phyloP scores from a whole-genome alignment of 1,140 invertebrate genomes.

The Geopemphigus sp. region DNA sequence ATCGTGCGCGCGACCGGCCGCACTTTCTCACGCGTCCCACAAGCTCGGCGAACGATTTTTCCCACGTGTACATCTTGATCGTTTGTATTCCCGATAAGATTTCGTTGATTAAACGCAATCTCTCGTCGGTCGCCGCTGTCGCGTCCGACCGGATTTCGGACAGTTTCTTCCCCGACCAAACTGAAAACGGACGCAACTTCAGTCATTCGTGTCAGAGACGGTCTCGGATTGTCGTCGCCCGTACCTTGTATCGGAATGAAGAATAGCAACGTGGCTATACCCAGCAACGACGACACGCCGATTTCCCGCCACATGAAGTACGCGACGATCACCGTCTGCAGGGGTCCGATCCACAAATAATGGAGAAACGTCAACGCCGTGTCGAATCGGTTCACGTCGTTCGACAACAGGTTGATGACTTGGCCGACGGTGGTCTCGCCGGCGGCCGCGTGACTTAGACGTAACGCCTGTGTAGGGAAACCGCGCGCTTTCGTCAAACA shows the following conservation, averaged over 20 bases:
- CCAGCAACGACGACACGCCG: conserved; percentile 71
- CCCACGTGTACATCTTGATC: conserved; percentile 92
- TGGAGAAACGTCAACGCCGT: conserved; percentile 67
- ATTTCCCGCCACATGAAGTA: conserved; percentile 75
- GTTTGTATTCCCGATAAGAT: conserved; percentile 84
- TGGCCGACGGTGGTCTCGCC: conserved; percentile 78
- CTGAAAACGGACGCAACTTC: conserved; percentile 73
- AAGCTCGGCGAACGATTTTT: conserved; percentile 70
- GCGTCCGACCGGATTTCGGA: conserved; percentile 65
- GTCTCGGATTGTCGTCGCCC: conserved; percentile 58
- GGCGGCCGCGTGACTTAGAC: conserved; percentile 66
- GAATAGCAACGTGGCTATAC: conserved; percentile 72
- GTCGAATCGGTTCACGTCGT: conserved; percentile 78
- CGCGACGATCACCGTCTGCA: conserved; percentile 73
- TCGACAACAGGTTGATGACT: conserved; percentile 88
- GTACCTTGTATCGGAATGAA: conserved; percentile 81
- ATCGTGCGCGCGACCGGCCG: background rate
- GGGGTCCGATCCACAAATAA: conserved; percentile 77
- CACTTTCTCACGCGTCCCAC: conserved; percentile 61
- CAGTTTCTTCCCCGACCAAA: conserved; percentile 69
- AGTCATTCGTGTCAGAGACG: conserved; percentile 94
- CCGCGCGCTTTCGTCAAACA: no score
- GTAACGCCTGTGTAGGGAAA: conserved; percentile 59
- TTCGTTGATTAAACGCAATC: conserved; percentile 85
- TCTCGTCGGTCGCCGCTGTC: conserved; percentile 74